Evolutionary conservation across 2,888 invertebrate species (phyloP).

Genomic region (Dryobota labecula): DNA sequence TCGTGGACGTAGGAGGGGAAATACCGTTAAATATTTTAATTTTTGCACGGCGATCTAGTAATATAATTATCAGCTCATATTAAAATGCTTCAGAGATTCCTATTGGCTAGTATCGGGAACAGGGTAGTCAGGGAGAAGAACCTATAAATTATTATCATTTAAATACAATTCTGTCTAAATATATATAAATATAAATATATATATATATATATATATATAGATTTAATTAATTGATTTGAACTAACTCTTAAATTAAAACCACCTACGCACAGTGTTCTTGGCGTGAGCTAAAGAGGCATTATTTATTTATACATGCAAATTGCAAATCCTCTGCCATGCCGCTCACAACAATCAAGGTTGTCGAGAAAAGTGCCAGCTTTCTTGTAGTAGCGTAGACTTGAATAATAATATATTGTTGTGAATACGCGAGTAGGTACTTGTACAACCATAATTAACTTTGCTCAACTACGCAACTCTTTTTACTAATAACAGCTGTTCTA

Average conservation of each 20-base stretch:
- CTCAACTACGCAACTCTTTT: background rate
- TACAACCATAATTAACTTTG: background rate
- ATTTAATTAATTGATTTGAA: background rate
- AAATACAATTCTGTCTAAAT: background rate
- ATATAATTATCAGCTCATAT: background rate
- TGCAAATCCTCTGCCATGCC: background rate
- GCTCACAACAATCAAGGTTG: background rate
- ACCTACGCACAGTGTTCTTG: background rate
- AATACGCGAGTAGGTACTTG: background rate
- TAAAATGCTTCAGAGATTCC: background rate
- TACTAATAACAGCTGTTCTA: no score
- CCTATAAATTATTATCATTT: background rate
- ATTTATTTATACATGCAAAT: conserved; percentile 35
- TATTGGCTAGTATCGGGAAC: background rate
- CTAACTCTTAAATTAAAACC: background rate
- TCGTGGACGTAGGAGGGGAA: background rate
- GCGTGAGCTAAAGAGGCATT: background rate
- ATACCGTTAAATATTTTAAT: background rate
- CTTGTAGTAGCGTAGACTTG: background rate
- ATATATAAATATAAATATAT: background rate
- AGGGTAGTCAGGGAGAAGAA: background rate
- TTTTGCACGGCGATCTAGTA: background rate
- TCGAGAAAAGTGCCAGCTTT: background rate
- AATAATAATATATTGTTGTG: background rate
- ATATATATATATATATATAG: background rate